Evolutionary conservation across 2,113 vertebrate species (phyloP), one percentile per base, ranked within the genome.

Genomic region (Syngnathoides biaculeatus): DNA sequence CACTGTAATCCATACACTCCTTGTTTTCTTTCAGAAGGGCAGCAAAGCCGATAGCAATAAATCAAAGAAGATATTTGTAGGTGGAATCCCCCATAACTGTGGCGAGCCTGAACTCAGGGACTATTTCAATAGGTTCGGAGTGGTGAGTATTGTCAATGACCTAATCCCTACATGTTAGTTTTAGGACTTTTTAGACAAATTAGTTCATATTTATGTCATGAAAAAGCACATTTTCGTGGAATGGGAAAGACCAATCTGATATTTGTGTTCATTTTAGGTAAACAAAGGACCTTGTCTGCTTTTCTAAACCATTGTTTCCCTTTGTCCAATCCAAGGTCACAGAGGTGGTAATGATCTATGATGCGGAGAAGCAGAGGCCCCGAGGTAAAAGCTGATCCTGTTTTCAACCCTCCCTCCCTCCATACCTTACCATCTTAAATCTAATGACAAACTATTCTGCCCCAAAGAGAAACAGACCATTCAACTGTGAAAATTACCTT

Each of bases 341-440:
- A 80, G 97, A 99, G 92, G 97, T 99, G 90, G 97, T 99, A 90
- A 99, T 99, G 97, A 99, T 99, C 93, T 99, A 99, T 93, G 97
- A 99, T 67, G 96, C 96, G 63, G 97, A 98, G 92, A 99, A 99
- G 91, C 97, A 99, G 94, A 96, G 97, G 94, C 97, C 97, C 90
- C 95, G 97, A 99, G 97, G 97, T 99, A 99, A 99, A 95, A 93
- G 93, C 94, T 94, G 92, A 95, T 94, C 94, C 90, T 79, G 89
- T 93, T 92, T 92, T 91, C 90, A 92, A 91, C 90, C 89, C 68
- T 75, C 68, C 82, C 77, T 68, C 68, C 78, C 64, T 83, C 80
- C 83, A 87, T 86, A 80, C 86, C 82, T 65, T 77, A 79, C 89
- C 87, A 90, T 89, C 87, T 93, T 81, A 90, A 93, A 92, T 96